A percentile compares a stretch with the other conserved stretches of the same genome.
Evolutionary conservation across 2,797 vertebrate genomes (phyloP).

Genomic region (Pitangus sulphuratus): DNA sequence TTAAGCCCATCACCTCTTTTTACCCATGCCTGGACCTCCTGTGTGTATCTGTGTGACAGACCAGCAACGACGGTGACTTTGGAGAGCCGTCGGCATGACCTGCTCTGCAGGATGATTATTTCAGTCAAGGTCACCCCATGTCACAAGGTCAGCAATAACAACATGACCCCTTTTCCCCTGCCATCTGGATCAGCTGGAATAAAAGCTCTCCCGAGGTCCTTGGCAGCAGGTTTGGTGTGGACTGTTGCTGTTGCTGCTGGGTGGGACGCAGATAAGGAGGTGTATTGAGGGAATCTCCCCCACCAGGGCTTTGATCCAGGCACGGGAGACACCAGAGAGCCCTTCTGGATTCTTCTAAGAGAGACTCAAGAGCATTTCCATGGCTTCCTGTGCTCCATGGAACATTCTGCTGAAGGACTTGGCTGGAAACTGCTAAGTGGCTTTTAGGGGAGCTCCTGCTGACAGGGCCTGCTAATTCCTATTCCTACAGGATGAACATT

Average conservation of each 20-base stretch:
- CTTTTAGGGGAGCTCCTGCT: not conserved
- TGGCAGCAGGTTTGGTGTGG: not conserved
- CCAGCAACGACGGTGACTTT: fast-evolving
- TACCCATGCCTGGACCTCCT: not conserved
- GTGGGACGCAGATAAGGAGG: not conserved
- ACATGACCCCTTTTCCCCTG: not conserved
- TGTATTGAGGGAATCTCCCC: not conserved
- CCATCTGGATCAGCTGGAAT: not conserved
- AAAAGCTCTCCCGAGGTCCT: not conserved
- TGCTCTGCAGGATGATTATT: fast-evolving
- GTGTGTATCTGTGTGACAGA: not conserved
- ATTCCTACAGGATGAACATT: not conserved
- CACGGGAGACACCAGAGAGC: not conserved
- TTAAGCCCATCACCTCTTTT: not conserved
- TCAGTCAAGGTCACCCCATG: not conserved
- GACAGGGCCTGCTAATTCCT: not conserved
- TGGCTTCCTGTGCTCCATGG: not conserved
- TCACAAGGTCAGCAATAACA: not conserved
- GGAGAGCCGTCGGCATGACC: fast-evolving
- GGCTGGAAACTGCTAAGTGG: not conserved
- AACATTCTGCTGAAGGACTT: not conserved
- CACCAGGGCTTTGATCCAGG: not conserved
- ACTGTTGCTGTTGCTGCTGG: not conserved
- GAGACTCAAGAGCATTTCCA: not conserved
- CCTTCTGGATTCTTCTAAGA: not conserved